Percentiles rank a stretch among this genome's conserved stretches.
phyloP scores from a whole-genome alignment of 1,140 invertebrate species.

The Fopius arisanus region DNA sequence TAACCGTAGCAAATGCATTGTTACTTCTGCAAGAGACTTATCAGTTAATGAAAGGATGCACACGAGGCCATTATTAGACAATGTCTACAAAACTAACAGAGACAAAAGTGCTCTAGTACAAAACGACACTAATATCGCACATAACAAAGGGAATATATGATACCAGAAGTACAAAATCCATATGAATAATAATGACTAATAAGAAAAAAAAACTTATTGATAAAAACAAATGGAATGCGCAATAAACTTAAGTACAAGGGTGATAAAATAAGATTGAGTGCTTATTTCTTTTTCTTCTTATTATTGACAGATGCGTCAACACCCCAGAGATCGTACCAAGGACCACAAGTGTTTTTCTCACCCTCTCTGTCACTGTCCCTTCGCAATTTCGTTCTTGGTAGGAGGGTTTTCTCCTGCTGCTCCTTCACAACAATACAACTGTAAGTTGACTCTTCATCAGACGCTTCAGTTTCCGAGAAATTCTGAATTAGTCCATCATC shows the following conservation, averaged over 20 bases:
- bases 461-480: slow-evolving; percentile 65
- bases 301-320: slow-evolving; percentile 67
- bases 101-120: neutral
- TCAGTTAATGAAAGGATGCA: slow-evolving; percentile 23
- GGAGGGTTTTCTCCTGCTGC: slow-evolving; percentile 68
- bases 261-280: slow-evolving; percentile 5
- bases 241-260: slow-evolving; percentile 17
- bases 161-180: slow-evolving; percentile 1
- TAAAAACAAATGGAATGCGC: slow-evolving; percentile 23
- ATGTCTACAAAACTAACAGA: neutral
- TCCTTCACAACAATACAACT: slow-evolving; percentile 67
- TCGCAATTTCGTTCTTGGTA: slow-evolving; percentile 76
- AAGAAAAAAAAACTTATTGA: slow-evolving; percentile 16
- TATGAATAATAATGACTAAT: slow-evolving; percentile 18
- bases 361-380: slow-evolving; percentile 62
- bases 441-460: slow-evolving; percentile 71
- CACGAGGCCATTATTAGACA: neutral
- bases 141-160: neutral
- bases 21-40: slow-evolving; percentile 69
- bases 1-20: slow-evolving; percentile 85
- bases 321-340: slow-evolving; percentile 89
- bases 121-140: neutral
- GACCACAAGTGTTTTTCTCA: slow-evolving; percentile 77
- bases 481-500: slow-evolving; percentile 58
- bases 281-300: slow-evolving; percentile 45